Conservation (phyloP, 2,888 invertebrate species). For the Ecliptopera silaceata region DNA sequence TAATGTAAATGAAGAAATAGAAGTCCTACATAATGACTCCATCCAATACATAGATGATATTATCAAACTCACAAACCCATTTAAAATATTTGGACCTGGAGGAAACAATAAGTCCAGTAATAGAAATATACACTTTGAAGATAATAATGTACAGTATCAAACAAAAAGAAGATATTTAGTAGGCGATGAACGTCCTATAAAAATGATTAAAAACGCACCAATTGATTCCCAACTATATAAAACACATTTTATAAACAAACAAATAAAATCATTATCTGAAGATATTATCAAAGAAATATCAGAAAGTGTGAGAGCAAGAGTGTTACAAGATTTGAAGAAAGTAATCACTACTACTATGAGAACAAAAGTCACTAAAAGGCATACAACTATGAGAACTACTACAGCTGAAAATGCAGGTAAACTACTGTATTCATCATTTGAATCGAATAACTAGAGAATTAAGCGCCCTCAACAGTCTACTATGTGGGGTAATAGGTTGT, state of each 20-base stretch:
- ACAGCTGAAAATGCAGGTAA: slow-evolving; percentile 10
- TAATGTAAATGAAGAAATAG: neutral
- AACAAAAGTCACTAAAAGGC: slow-evolving; percentile 10
- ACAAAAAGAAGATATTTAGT: neutral
- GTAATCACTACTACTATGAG: slow-evolving; percentile 29
- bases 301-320: slow-evolving; percentile 57
- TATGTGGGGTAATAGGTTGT: no score
- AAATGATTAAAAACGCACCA: neutral
- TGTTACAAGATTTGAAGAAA: slow-evolving; percentile 57
- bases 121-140: slow-evolving; percentile 2
- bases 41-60: slow-evolving; percentile 4
- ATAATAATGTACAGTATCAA: slow-evolving; percentile 10
- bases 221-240: slow-evolving; percentile 1
- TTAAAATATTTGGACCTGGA: neutral
- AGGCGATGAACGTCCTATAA: neutral
- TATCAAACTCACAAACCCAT: neutral
- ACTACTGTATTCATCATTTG: neutral
- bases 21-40: slow-evolving; percentile 7
- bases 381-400: slow-evolving; percentile 15
- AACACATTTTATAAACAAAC: neutral
- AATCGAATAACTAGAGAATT: no score
- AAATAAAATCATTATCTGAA: slow-evolving; percentile 13
- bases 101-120: neutral
- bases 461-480: no score
- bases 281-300: slow-evolving; percentile 58